A percentile compares a stretch with the other conserved stretches of the same genome.
Conservation (phyloP, 2,113 vertebrate species). For the Rhinolophus sinicus region DNA sequence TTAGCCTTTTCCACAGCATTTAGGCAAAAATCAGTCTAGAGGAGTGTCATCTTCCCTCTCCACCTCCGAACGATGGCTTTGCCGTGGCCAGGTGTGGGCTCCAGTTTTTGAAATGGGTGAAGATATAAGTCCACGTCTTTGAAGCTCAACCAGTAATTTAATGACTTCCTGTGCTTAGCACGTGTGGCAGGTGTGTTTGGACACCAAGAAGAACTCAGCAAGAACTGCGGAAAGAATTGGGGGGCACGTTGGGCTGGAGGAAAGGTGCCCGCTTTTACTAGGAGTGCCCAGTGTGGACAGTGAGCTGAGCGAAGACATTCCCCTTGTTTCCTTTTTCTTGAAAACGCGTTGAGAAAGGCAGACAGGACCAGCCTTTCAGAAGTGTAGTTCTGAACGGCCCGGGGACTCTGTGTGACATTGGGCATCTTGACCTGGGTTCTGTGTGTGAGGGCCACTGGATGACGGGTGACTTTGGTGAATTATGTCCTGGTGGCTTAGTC, state of each 20-base stretch:
- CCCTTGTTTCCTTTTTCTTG: neutral
- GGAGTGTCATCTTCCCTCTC: rapidly evolving
- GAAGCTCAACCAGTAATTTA: neutral
- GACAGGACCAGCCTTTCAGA: rapidly evolving
- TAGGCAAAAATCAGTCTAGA: rapidly evolving
- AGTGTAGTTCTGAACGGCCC: rapidly evolving
- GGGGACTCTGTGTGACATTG: rapidly evolving
- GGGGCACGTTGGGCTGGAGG: rapidly evolving
- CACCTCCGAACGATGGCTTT: neutral
- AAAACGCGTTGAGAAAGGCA: neutral
- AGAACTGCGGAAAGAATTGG: rapidly evolving
- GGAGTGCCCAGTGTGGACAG: rapidly evolving
- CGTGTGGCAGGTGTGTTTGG: rapidly evolving
- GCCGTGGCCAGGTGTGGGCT: neutral
- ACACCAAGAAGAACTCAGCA: rapidly evolving
- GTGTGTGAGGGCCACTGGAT: rapidly evolving
- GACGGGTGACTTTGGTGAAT: neutral
- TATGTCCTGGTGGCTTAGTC: rapidly evolving
- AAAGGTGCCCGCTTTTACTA: rapidly evolving
- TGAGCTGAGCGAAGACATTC: rapidly evolving
- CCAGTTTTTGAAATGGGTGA: neutral
- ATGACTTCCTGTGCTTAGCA: neutral
- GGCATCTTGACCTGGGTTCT: rapidly evolving
- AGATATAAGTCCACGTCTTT: neutral
- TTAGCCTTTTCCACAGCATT: neutral